Conservation (phyloP, 35 echinoderm and acorn worm species). For the Apostichopus japonicus region DNA sequence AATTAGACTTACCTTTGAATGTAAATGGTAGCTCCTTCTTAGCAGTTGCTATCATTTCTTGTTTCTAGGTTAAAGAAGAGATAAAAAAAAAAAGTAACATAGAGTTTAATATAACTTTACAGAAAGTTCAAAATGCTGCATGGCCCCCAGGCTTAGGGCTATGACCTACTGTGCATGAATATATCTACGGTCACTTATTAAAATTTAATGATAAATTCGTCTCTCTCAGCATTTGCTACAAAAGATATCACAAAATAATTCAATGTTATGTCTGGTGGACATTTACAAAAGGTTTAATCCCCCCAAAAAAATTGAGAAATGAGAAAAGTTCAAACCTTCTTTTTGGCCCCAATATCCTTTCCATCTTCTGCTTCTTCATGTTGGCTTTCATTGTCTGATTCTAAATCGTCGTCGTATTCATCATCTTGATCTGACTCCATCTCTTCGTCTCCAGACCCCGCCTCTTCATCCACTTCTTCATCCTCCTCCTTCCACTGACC, state of each 20-base stretch:
- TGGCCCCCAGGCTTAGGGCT: too few relatives aligned
- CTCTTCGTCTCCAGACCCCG: constrained; percentile 52
- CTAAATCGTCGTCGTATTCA: constrained; percentile 12
- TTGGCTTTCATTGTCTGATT: constrained; percentile 48
- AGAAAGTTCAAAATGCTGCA: too few relatives aligned
- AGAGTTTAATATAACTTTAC: too few relatives aligned
- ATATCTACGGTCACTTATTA: too few relatives aligned
- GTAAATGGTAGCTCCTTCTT: constrained; percentile 92
- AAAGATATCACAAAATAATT: too few relatives aligned
- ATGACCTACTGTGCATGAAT: too few relatives aligned
- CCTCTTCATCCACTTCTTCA: constrained; percentile 57
- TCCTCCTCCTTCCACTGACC: constrained; percentile 60
- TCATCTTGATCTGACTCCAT: background rate
- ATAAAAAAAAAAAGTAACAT: constrained; percentile 19
- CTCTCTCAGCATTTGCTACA: too few relatives aligned
- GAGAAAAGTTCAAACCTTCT: background rate
- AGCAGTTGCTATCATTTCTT: constrained; percentile 66
- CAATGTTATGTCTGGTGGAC: too few relatives aligned
- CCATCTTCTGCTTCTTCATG: constrained; percentile 12
- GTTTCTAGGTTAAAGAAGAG: constrained; percentile 23
- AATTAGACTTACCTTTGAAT: constrained; percentile 72
- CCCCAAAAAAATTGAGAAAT: too few relatives aligned
- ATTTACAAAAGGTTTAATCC: too few relatives aligned
- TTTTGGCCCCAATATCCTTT: constrained; percentile 29
- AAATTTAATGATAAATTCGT: too few relatives aligned